These are phyloP conservation scores for Ceraclea dissimilis DNA, from an alignment of 2,888 invertebrate species.

Conservation along the genomic window DNA sequence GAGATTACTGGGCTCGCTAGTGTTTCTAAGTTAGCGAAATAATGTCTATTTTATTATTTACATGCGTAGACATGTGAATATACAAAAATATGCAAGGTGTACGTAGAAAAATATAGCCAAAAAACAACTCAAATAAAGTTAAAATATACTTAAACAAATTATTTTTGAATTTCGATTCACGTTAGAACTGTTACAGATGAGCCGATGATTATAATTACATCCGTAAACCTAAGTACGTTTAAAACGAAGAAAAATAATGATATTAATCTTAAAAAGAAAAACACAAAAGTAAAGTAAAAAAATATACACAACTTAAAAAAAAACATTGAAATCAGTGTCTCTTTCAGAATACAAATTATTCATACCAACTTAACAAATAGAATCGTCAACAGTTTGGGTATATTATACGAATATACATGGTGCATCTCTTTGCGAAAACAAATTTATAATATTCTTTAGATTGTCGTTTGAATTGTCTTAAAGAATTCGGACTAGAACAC, in stretches of 20 bases:
- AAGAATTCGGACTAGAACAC: not conserved
- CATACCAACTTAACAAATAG: not conserved
- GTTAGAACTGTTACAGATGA: conserved; percentile 4
- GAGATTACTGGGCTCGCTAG: no score
- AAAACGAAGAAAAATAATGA: not conserved
- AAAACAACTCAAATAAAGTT: no score
- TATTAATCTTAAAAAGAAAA: not conserved
- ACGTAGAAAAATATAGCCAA: no score
- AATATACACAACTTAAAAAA: not conserved
- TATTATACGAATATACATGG: not conserved
- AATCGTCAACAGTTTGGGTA: not conserved
- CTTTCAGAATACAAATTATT: not conserved
- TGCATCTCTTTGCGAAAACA: no score
- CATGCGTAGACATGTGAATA: no score
- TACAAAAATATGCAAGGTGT: no score
- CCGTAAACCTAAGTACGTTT: conserved; percentile 2
- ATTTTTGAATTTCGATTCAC: conserved; percentile 1
- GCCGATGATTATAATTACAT: no score
- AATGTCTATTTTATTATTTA: no score
- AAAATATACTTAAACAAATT: no score
- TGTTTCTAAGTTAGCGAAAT: no score
- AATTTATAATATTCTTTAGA: no score
- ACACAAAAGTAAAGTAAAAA: no score
- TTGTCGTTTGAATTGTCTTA: not conserved
- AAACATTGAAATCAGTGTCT: not conserved